phyloP scores from a whole-genome alignment of 1,140 invertebrate genomes.

The Chelonus insularis region DNA sequence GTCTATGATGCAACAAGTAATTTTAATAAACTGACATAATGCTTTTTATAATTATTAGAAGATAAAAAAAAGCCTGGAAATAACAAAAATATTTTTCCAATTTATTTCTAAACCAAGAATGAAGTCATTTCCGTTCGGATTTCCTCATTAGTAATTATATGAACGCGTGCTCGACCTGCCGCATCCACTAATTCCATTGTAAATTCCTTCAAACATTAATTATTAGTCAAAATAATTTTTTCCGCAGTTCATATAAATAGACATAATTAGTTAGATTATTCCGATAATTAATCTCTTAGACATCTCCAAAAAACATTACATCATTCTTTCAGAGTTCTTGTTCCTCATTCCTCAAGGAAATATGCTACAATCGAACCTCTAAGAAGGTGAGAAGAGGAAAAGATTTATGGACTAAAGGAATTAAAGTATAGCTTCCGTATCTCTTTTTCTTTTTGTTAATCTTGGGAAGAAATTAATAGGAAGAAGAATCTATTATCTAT shows the following conservation, averaged over 20 bases:
- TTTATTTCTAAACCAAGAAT: not conserved
- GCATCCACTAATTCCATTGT: not conserved
- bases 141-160: not conserved
- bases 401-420: not conserved
- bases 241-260: no score
- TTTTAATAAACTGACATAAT: not conserved
- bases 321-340: not conserved
- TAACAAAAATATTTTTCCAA: not conserved
- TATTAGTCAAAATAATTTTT: not conserved
- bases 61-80: not conserved
- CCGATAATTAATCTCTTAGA: no score
- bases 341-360: not conserved
- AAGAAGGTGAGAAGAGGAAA: not conserved
- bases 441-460: no score
- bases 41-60: not conserved
- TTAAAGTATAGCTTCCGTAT: not conserved
- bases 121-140: not conserved
- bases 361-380: not conserved
- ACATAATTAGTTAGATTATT: no score
- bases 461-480: not conserved
- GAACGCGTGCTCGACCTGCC: not conserved
- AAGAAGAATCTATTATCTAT: not conserved
- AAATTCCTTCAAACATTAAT: no score
- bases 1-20: not conserved
- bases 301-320: not conserved